Percentiles rank a stretch among this genome's conserved stretches.
These are phyloP conservation scores for Drosophila mimetica DNA, from an alignment of 2,888 invertebrate genomes.

Conservation along the genomic window DNA sequence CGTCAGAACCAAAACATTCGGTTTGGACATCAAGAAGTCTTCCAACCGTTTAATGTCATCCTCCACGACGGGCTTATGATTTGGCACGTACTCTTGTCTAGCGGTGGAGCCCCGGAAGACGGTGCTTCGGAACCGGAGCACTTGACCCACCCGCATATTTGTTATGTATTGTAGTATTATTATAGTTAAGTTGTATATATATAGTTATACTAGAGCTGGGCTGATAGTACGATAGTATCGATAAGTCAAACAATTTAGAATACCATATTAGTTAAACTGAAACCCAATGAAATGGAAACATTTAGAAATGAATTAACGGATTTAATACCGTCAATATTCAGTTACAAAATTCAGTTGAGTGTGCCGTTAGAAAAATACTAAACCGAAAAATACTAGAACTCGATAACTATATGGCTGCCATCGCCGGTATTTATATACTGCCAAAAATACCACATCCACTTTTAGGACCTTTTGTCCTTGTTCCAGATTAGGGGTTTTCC, in stretches of 20 bases:
- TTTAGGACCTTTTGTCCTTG: too few species aligned
- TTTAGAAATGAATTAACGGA: too few species aligned
- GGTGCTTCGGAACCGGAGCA: slow-evolving; percentile 59
- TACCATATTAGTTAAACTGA: too few species aligned
- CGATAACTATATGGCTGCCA: not conserved
- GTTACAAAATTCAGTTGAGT: too few species aligned
- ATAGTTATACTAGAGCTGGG: slow-evolving; percentile 2
- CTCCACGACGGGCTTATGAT: slow-evolving; percentile 87
- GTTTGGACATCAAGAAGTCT: slow-evolving; percentile 80
- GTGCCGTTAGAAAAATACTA: not conserved
- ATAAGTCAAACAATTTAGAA: not conserved
- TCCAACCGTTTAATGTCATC: slow-evolving; percentile 85
- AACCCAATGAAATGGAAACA: too few species aligned
- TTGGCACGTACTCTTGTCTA: slow-evolving; percentile 87
- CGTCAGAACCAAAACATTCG: slow-evolving; percentile 89
- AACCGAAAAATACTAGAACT: not conserved
- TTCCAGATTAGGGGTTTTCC: too few species aligned
- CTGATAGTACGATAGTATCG: not conserved
- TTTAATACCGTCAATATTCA: too few species aligned
- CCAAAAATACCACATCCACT: too few species aligned
- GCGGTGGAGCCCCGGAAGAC: slow-evolving; percentile 44
- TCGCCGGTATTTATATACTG: slow-evolving; percentile 9
- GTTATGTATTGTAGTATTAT: not conserved
- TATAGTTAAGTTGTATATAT: too few species aligned
- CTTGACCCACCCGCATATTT: slow-evolving; percentile 74